Evolutionary conservation across 2,888 invertebrate genomes (phyloP), one percentile per base, ranked within the genome.

Genomic region (Boloria selene): DNA sequence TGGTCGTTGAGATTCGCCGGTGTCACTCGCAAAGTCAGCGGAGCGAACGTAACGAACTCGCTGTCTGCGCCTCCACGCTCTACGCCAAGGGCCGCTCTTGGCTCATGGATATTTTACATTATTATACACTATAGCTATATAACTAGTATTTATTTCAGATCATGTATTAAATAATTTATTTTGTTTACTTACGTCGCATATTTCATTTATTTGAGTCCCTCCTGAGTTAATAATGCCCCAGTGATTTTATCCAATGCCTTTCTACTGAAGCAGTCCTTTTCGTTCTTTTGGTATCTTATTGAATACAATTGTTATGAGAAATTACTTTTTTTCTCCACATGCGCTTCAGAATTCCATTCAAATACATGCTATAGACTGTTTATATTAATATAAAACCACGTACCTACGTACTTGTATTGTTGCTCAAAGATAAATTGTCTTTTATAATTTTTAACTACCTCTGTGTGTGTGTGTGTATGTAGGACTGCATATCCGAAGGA

Each of bases 31-130:
- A 85, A 71, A 82, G 73, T 74, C 90, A 86, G 81, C 83, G 85
- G 81, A 79, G 88, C 91, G 89, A 70, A 74, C 81, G 79, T 91
- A 91, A 91, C 89, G 90, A 91, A 86, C 87, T 80, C 81, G 77
- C 80, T 79, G 81, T 77, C 78, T 76, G 78, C 76, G 78, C 73
- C 76, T 75, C 75, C 73, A 76, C 76, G 73, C 73, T 69, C 65
- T 72, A 73, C 66, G 71, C 70, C 70, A 70, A 75, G 76, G 73
- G 75, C 67, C 74, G 74, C 74, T 71, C 75, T 74, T 74, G 66
- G 70, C 73, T 73, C 72, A 67, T 67, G 67, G 69, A 74, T 75
- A 74, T 75, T 74, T 69, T 68, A 64, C 68, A 61, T 65, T 68
- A 69, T 65, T 68, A 69, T 65, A 59, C 54, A 64, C 58, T 59